Conservation (phyloP, 1,140 invertebrate genomes). For the Pentalonia nigronervosa region DNA sequence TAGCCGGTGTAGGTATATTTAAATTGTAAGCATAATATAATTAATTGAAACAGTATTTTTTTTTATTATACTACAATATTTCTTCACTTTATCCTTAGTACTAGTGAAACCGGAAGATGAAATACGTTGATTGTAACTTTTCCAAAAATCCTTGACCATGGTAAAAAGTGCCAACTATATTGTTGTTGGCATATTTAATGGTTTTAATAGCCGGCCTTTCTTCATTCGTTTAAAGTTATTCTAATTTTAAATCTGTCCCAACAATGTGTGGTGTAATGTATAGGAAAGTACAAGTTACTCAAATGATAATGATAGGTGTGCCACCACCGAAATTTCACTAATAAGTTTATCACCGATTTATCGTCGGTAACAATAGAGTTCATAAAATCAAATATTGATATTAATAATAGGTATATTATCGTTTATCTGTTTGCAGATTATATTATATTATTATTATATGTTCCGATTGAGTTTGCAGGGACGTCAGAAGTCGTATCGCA, state of each 20-base stretch:
- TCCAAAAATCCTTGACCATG: constrained; percentile 25
- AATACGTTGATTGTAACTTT: background rate
- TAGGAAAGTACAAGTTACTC: background rate
- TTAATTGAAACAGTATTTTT: background rate
- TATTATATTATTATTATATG: no score
- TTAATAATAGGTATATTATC: background rate
- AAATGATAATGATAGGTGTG: background rate
- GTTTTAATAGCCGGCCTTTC: constrained; percentile 32
- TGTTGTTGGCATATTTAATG: constrained; percentile 18
- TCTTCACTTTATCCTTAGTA: background rate
- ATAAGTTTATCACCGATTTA: background rate
- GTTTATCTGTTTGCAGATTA: background rate
- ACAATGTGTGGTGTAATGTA: constrained; percentile 19
- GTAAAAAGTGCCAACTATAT: constrained; percentile 38
- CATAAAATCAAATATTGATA: background rate
- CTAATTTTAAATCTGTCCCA: constrained; percentile 14
- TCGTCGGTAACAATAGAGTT: background rate
- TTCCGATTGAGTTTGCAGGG: background rate
- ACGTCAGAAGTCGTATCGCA: background rate
- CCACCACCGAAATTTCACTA: background rate
- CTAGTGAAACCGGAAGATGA: background rate
- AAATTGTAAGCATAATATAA: background rate
- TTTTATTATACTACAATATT: background rate
- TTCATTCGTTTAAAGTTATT: background rate
- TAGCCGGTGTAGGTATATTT: background rate